These are phyloP conservation scores for Alaudala cheleensis DNA, from an alignment of 2,113 vertebrate species.

Conservation along the genomic window DNA sequence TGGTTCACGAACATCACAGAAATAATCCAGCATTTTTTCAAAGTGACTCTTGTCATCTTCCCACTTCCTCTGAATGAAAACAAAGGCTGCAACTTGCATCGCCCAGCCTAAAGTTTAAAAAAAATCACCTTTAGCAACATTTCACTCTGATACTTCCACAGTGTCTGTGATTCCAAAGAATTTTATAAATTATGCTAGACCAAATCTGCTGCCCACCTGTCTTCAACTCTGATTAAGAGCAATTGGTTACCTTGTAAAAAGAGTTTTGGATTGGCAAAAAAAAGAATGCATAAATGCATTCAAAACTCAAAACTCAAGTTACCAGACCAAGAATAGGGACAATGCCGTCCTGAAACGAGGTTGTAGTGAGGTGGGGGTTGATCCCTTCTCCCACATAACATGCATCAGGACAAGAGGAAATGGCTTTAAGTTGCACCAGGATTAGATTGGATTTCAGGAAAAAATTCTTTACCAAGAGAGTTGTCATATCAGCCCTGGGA, in stretches of 20 bases:
- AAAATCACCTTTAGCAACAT: slow-evolving; percentile 20
- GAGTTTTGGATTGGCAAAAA: neutral
- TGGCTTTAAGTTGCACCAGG: neutral
- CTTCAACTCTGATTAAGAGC: neutral
- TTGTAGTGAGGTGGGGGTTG: accelerated
- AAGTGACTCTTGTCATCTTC: slow-evolving; percentile 89
- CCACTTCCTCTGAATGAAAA: slow-evolving; percentile 95
- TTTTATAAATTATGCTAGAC: neutral
- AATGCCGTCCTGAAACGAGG: neutral
- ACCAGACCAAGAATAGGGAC: neutral
- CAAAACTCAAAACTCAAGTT: neutral
- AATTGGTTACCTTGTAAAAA: neutral
- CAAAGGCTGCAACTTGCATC: slow-evolving; percentile 95
- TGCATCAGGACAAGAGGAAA: neutral
- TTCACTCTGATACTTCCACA: neutral
- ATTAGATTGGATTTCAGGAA: neutral
- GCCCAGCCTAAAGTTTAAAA: slow-evolving; percentile 87
- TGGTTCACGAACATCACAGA: slow-evolving; percentile 92
- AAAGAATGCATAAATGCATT: neutral
- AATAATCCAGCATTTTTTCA: slow-evolving; percentile 93
- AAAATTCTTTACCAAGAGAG: neutral
- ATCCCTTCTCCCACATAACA: neutral
- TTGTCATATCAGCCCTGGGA: neutral
- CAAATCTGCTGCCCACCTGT: neutral
- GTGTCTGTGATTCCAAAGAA: neutral